Percentiles rank a stretch among this genome's conserved stretches.
Conservation (phyloP, 2,888 invertebrate species). For the Syrphus vitripennis region DNA sequence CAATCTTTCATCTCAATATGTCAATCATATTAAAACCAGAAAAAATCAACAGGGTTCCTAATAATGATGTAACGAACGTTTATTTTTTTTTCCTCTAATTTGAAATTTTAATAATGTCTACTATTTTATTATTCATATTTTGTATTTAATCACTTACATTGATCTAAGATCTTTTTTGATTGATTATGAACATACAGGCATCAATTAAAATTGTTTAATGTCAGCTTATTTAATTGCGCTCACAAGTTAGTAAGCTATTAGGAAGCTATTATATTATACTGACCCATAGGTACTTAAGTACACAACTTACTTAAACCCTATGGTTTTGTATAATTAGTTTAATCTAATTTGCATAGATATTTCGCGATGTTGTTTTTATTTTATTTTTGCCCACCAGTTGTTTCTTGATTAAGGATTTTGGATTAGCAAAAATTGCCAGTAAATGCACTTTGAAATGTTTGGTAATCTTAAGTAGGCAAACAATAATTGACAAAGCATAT, state of each 20-base stretch:
- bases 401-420: background rate
- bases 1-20: background rate
- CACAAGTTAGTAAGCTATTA: no score
- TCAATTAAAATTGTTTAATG: background rate
- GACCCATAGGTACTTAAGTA: background rate
- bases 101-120: background rate
- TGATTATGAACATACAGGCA: background rate
- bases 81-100: background rate
- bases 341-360: background rate
- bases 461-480: background rate
- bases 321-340: background rate
- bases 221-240: background rate
- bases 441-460: background rate
- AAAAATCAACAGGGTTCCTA: no score
- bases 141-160: background rate
- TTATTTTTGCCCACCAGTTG: background rate
- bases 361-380: background rate
- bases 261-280: background rate
- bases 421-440: background rate
- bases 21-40: background rate
- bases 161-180: background rate
- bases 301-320: background rate
- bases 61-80: background rate
- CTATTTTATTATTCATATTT: background rate
- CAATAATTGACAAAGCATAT: background rate